Conservation (phyloP, 1,140 invertebrate genomes). For the Bombus ignitus region DNA sequence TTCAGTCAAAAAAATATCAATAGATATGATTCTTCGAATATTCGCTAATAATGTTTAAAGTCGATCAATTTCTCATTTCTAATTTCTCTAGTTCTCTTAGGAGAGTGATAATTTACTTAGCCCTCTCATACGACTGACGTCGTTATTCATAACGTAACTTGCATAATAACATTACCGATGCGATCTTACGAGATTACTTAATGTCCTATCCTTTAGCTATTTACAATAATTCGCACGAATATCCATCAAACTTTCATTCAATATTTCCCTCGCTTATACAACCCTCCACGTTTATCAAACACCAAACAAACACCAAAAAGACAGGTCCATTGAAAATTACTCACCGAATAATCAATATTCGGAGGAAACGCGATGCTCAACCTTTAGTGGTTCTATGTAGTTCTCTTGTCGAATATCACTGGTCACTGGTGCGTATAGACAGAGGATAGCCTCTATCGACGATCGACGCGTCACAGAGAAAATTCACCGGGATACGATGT, state of each 20-base stretch:
- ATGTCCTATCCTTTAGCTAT: neutral
- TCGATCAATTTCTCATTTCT: neutral
- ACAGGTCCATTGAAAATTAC: neutral
- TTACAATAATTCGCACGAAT: neutral
- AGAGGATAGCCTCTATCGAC: neutral
- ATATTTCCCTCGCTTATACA: neutral
- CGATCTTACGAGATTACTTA: neutral
- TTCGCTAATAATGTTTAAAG: neutral
- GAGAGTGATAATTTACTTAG: neutral
- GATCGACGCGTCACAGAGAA: neutral
- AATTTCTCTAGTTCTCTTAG: neutral
- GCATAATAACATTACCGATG: neutral
- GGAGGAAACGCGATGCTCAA: neutral
- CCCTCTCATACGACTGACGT: neutral
- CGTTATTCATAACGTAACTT: neutral
- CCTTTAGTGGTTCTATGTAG: neutral
- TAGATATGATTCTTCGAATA: too few species aligned
- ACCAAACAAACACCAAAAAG: too few species aligned
- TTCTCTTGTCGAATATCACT: neutral
- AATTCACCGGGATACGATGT: neutral
- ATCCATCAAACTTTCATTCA: constrained; percentile 58
- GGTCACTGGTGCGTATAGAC: neutral
- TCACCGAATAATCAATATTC: constrained; percentile 36
- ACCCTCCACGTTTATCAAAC: neutral
- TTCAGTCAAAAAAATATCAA: neutral